Base-by-base conservation (phyloP, 2,797 vertebrate species). In the Rhinatrema bivittatum region DNA sequence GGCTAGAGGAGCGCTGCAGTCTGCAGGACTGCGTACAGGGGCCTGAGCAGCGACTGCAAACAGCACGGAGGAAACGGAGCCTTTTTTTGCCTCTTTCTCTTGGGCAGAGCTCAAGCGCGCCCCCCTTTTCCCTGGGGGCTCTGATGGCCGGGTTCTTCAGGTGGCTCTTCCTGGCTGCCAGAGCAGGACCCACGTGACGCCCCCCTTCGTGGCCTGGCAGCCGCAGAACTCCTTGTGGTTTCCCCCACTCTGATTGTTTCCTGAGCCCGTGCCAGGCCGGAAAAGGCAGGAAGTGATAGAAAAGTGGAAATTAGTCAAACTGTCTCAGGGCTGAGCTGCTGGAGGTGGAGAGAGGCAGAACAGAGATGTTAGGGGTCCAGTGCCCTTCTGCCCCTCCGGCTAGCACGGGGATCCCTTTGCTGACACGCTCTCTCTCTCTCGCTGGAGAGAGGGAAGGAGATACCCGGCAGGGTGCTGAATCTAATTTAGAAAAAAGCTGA, bases 261-360 rank as follows among this genome's bases (percentile, higher is more conserved):
- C 93, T 94, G 90, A 87, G 73, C 68, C 11, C 38, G 60, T 64
- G 90, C 88, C 91, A 93, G 81, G 83, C 81, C 84, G 78, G 81
- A 91, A 88, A 84, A 86, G 85, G 86, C 87, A 90, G 92, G 91
- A 96, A 94, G 88, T 76, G 83, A 88, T 93, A 88, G 82, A 82
- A 84, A 67, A 53, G 70, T 76, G 55, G 70, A 68, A 70, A 70
- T 65, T 44, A 59, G 45, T 6, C 23, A 6, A 8, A 4, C 12
- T 11, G 17, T 16, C n/a, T n/a, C n/a, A n/a, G n/a, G n/a, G n/a
- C n/a, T n/a, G n/a, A n/a, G n/a, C n/a, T n/a, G n/a, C n/a, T n/a
- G n/a, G n/a, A n/a, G n/a, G n/a, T n/a, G n/a, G n/a, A n/a, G n/a
- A n/a, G 15, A 16, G 16, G 47, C 11, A 12, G 29, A 18, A 26